Evolutionary conservation across 2,888 invertebrate genomes (phyloP).

Genomic region (Monochamus alternatus): DNA sequence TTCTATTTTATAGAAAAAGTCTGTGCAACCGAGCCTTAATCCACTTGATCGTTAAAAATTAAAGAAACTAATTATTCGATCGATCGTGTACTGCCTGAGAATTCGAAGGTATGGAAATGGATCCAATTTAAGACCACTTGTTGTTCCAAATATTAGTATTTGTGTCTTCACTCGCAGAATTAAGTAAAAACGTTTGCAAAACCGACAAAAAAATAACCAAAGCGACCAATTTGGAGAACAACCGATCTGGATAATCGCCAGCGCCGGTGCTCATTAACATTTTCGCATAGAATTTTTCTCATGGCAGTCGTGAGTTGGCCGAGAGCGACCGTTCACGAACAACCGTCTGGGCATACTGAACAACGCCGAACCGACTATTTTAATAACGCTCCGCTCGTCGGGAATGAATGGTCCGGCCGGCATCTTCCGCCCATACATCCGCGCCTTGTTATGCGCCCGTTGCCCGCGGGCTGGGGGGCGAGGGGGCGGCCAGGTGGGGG

Average conservation of each 20-base stretch:
- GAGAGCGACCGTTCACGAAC: conserved; percentile 34
- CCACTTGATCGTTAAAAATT: too few relatives aligned
- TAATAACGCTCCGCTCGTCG: conserved; percentile 48
- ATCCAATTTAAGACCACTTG: too few relatives aligned
- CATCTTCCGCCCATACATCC: conserved; percentile 67
- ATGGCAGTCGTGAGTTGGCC: conserved; percentile 36
- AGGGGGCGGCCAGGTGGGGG: conserved; percentile 45
- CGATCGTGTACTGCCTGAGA: too few relatives aligned
- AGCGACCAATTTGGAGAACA: conserved; percentile 6
- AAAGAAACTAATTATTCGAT: too few relatives aligned
- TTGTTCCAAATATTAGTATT: too few relatives aligned
- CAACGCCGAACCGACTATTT: conserved; percentile 43
- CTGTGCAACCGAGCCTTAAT: too few relatives aligned
- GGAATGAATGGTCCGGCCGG: conserved; percentile 60
- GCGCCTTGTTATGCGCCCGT: conserved; percentile 65
- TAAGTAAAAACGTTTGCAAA: too few relatives aligned
- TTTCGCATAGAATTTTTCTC: conserved; percentile 39
- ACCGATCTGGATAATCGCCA: conserved; percentile 31
- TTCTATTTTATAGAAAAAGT: too few relatives aligned
- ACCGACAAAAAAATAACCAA: too few relatives aligned
- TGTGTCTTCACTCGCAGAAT: too few relatives aligned
- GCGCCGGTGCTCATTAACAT: conserved; percentile 29
- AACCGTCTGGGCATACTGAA: conserved; percentile 40
- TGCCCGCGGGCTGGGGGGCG: conserved; percentile 50
- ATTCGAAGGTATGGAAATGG: too few relatives aligned